Percentiles rank a stretch among this genome's conserved stretches.
phyloP scores from a whole-genome alignment of 2,888 invertebrate genomes.

The Lacanobia oleracea region DNA sequence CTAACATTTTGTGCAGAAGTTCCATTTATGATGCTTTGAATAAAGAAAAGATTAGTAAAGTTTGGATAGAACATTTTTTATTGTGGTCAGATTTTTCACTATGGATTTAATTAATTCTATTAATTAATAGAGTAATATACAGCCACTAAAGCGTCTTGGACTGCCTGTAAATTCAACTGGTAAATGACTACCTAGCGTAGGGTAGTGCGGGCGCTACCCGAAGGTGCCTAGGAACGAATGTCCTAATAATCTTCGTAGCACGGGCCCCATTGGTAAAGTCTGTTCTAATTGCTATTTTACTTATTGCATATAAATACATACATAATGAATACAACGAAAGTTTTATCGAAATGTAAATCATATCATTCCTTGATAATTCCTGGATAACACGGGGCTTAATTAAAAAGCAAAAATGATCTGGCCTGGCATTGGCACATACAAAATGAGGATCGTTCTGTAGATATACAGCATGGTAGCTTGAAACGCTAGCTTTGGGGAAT shows the following conservation, averaged over 20 bases:
- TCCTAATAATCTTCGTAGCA: neutral
- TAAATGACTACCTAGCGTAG: neutral
- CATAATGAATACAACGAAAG: neutral
- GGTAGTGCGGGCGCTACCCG: neutral
- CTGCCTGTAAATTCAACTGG: conserved; percentile 16
- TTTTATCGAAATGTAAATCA: neutral
- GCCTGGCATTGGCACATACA: neutral
- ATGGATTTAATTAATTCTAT: neutral
- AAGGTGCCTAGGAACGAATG: conserved; percentile 1
- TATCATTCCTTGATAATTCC: too few relatives aligned
- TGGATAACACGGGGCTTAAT: neutral
- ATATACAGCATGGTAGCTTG: neutral
- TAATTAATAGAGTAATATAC: neutral
- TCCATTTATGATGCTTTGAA: too few relatives aligned
- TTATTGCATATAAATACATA: neutral
- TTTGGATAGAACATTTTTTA: too few relatives aligned
- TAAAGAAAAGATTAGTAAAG: too few relatives aligned
- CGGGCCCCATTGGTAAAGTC: neutral
- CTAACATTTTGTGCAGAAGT: too few relatives aligned
- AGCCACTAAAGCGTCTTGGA: neutral
- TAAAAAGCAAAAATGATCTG: neutral
- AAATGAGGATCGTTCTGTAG: neutral
- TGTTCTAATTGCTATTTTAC: neutral
- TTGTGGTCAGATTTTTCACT: too few relatives aligned
- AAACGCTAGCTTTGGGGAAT: neutral